Evolutionary conservation across 2,797 vertebrate species (phyloP).

Genomic region (Oryzias dopingdopingensis): DNA sequence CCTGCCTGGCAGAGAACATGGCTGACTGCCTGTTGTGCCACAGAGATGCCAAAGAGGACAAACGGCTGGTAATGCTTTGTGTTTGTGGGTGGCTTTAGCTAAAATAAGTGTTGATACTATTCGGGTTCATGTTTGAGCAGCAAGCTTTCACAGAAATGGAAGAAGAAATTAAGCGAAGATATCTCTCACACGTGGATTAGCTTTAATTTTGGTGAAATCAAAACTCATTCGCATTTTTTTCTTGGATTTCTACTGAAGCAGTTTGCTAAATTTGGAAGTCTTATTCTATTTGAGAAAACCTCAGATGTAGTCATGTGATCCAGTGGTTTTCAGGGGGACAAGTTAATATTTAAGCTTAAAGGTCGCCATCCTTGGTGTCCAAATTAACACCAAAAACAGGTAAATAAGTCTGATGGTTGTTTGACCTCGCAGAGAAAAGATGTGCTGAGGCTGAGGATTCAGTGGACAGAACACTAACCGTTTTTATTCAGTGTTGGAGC

Average conservation of each 20-base stretch:
- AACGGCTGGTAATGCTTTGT: conserved; percentile 59
- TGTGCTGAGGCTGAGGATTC: too few relatives aligned
- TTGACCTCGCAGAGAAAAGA: too few relatives aligned
- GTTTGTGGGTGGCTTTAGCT: conserved; percentile 4
- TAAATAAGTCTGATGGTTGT: too few relatives aligned
- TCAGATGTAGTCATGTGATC: too few relatives aligned
- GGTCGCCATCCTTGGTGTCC: too few relatives aligned
- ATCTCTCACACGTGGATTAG: background rate
- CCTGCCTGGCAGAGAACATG: conserved; percentile 51
- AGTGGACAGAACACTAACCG: too few relatives aligned
- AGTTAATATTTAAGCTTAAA: too few relatives aligned
- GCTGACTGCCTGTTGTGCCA: conserved; percentile 65
- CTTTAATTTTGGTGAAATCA: background rate
- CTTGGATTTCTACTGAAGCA: background rate
- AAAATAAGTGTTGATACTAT: conserved; percentile 5
- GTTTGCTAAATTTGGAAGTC: too few relatives aligned
- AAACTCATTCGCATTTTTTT: background rate
- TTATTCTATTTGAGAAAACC: too few relatives aligned
- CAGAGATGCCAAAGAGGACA: conserved; percentile 39
- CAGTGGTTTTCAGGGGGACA: too few relatives aligned
- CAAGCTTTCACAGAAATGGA: conserved; percentile 29
- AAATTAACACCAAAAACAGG: too few relatives aligned
- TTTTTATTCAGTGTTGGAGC: too few relatives aligned
- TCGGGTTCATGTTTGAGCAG: conserved; percentile 19
- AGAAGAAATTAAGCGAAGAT: conserved; percentile 18